These are phyloP conservation scores for Synaphobranchus kaupii DNA, from an alignment of 2,797 vertebrate species.

Conservation along the genomic window DNA sequence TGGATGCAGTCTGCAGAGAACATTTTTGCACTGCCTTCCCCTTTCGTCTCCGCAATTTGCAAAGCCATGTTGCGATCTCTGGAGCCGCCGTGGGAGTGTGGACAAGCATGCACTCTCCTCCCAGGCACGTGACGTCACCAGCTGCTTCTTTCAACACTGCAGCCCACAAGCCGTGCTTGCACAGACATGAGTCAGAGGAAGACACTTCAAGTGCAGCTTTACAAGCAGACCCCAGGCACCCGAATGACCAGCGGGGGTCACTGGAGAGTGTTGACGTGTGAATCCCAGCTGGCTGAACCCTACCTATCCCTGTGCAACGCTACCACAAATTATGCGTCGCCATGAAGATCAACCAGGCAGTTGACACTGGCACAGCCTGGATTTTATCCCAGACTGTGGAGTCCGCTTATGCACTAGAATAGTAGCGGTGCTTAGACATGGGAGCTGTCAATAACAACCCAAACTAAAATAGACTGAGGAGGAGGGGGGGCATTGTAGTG, in stretches of 20 bases:
- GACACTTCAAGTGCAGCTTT: background rate
- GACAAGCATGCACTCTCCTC: background rate
- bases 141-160: background rate
- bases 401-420: background rate
- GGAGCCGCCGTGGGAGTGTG: background rate
- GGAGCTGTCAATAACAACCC: background rate
- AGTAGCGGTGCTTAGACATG: background rate
- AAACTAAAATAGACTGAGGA: background rate
- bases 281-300: too few species aligned
- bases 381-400: background rate
- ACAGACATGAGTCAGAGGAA: background rate
- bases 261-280: too few species aligned
- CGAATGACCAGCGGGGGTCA: background rate
- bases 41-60: background rate
- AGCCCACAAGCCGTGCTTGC: background rate
- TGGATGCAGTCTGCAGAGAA: background rate
- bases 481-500: background rate
- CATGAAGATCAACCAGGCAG: too few species aligned
- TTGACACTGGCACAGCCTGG: too few species aligned
- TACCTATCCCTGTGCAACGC: too few species aligned
- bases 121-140: background rate
- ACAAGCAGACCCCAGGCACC: background rate
- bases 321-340: too few species aligned
- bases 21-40: background rate
- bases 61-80: background rate